These are phyloP conservation scores for Ichneumoninae sp. DNA, from an alignment of 2,888 invertebrate genomes.

Conservation along the genomic window DNA sequence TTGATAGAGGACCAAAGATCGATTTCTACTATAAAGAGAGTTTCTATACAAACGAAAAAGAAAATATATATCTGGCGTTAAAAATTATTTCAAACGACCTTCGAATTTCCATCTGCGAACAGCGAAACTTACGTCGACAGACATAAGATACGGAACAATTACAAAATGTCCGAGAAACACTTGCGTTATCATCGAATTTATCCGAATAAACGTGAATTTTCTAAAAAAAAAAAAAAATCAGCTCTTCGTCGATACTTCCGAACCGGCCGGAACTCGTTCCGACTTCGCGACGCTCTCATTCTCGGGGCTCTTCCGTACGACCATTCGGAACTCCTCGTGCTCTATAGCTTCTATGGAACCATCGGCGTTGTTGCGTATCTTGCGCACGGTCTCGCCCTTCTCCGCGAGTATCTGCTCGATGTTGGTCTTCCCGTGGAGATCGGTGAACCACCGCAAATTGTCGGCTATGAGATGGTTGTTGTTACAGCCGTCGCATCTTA, in stretches of 20 bases:
- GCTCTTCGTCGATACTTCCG: constrained; percentile 1
- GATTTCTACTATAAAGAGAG: constrained; percentile 64
- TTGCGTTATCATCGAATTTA: not conserved
- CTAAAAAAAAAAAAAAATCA: constrained; percentile 51
- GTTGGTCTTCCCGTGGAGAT: constrained; percentile 90
- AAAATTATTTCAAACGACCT: constrained; percentile 19
- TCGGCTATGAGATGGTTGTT: constrained; percentile 98
- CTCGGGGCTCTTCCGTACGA: constrained; percentile 18
- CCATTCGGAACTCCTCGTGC: constrained; percentile 76
- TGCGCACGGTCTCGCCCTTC: constrained; percentile 93
- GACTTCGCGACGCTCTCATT: not conserved
- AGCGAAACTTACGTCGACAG: not conserved
- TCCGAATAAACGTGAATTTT: not conserved
- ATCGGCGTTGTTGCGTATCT: constrained; percentile 82
- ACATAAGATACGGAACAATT: not conserved
- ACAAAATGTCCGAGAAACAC: not conserved
- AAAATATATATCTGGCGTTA: not conserved
- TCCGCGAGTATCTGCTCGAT: constrained; percentile 95
- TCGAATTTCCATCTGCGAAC: not conserved
- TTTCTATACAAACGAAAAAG: constrained; percentile 54
- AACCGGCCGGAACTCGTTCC: not conserved
- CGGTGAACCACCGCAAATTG: constrained; percentile 97
- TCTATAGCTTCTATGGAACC: constrained; percentile 85
- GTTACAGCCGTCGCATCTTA: constrained; percentile 93
- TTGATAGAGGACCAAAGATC: constrained; percentile 70